phyloP scores from a whole-genome alignment of 2,113 vertebrate species.

The Vombatus ursinus region DNA sequence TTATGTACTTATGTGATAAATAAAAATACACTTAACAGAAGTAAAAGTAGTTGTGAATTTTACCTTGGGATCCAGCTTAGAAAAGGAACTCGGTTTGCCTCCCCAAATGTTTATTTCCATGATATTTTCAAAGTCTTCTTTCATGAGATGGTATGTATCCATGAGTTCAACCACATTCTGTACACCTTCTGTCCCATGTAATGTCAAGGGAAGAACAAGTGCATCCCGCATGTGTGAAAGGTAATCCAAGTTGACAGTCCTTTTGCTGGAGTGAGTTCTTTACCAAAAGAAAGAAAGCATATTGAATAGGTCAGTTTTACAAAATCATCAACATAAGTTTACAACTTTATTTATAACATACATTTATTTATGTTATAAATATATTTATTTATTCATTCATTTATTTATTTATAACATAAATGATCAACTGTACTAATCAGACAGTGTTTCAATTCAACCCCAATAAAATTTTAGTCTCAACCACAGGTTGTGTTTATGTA shows the following conservation, averaged over 20 bases:
- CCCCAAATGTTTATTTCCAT: slow-evolving; percentile 96
- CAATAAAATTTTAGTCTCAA: neutral
- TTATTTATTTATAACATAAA: too few species aligned
- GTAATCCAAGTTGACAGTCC: slow-evolving; percentile 94
- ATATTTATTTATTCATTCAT: too few species aligned
- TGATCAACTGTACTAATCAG: neutral
- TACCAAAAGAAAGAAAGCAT: slow-evolving; percentile 50
- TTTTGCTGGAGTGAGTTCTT: slow-evolving; percentile 91
- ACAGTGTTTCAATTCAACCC: neutral
- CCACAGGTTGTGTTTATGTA: neutral
- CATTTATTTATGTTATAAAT: too few species aligned
- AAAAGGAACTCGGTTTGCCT: slow-evolving; percentile 91
- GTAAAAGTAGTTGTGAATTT: neutral
- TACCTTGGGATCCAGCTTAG: slow-evolving; percentile 96
- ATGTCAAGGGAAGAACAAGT: slow-evolving; percentile 88
- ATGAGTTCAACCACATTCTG: slow-evolving; percentile 88
- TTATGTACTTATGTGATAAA: neutral
- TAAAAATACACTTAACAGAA: neutral
- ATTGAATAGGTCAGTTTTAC: neutral
- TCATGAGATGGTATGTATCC: slow-evolving; percentile 94
- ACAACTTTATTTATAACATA: too few species aligned
- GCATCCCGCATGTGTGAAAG: slow-evolving; percentile 88
- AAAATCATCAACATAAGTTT: neutral
- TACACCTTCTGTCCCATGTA: slow-evolving; percentile 88
- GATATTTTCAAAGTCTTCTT: slow-evolving; percentile 95